Base-by-base conservation (phyloP, 2,797 vertebrate genomes). In the Scarus forsteni region DNA sequence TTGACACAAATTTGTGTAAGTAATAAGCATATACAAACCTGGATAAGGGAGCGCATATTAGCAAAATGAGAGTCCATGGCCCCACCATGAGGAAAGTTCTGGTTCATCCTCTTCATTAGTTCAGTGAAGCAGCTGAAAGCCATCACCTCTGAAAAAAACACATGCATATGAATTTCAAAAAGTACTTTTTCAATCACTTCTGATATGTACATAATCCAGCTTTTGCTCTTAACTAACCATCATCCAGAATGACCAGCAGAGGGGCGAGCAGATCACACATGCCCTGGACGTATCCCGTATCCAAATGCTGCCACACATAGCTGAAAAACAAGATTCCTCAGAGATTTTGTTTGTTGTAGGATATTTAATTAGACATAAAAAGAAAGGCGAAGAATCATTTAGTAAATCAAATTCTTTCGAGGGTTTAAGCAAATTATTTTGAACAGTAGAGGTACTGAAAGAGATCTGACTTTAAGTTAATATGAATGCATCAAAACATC, bases 61-160 rank as follows among this genome's bases (percentile, higher is more conserved):
- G 97, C 98, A 66, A 99, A 99, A 85, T 99, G 98, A 0, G 96
- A 98, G 87, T 99, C 98, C 98, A 99, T 99, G 79, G 97, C 97
- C 3, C 98, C 98, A 16, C 98, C 98, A 0, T 99, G 97, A 65
- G 98, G 98, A 74, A 99, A 99, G 85, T 99, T 99, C 87, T 98
- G 98, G 80, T 97, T 98, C 98, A 99, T 99, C 79, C 98, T 96
- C 92, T 99, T 99, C 98, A 99, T 99, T 58, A 99, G 93, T 76
- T 99, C 97, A 0, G 97, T 95, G 91, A 99, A 99, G 83, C 98
- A 99, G 91, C 98, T 99, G 83, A 99, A 99, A 0, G 98, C 97
- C 72, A 98, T 93, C 59, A 97, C 96, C 93, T 99, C 98, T 99
- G 87, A 18, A 53, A 66, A 0, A 66, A 3, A 66, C 7, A 14